Percentiles rank a stretch among this genome's conserved stretches.
These are phyloP conservation scores for Perdita meconis DNA, from an alignment of 2,888 invertebrate genomes.

Conservation along the genomic window DNA sequence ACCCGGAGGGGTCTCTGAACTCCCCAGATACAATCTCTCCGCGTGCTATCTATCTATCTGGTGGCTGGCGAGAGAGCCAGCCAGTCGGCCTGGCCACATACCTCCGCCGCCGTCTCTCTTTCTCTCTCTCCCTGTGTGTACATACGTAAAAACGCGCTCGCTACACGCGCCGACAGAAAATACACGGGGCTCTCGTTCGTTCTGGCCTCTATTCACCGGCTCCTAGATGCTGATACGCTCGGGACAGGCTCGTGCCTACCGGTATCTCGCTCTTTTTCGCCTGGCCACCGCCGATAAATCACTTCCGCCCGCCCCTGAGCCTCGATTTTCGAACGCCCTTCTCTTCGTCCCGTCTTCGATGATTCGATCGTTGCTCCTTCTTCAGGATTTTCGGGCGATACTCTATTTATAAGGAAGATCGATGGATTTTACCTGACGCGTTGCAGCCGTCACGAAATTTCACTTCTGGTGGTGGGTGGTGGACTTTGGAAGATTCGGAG, in stretches of 20 bases:
- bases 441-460: no score
- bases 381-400: no score
- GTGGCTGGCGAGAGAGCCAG: conserved; percentile 58
- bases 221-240: conserved; percentile 47
- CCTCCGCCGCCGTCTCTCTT: conserved; percentile 20
- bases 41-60: conserved; percentile 68
- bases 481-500: no score
- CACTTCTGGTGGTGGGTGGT: no score
- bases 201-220: conserved; percentile 56
- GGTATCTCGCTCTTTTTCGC: conserved; percentile 41
- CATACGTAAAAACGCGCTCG: conserved; percentile 55
- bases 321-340: conserved; percentile 1
- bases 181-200: conserved; percentile 34
- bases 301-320: neutral
- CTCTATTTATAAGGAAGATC: no score
- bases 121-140: conserved; percentile 5
- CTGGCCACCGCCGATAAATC: conserved; percentile 29
- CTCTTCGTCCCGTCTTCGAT: neutral
- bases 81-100: conserved; percentile 47
- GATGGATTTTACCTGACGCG: no score
- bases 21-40: conserved; percentile 65
- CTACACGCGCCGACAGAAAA: conserved; percentile 45
- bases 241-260: conserved; percentile 49
- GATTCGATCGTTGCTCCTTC: no score
- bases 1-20: conserved; percentile 75